A percentile compares a stretch with the other conserved stretches of the same genome.
Conservation (phyloP, 2,888 invertebrate species). For the Erannis defoliaria region DNA sequence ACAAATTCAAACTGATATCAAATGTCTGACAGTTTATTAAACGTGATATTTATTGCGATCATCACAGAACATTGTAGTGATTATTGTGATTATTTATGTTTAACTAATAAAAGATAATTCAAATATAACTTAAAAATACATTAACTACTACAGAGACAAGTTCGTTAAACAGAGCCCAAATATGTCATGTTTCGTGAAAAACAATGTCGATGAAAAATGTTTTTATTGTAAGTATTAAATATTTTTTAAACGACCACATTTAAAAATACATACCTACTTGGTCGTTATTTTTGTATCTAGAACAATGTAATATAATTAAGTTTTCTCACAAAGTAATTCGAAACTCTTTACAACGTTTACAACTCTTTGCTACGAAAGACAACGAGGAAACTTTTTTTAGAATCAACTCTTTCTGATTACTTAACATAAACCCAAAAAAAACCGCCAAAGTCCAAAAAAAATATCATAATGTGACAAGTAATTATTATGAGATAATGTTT, state of each 20-base stretch:
- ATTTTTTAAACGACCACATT: too few relatives aligned
- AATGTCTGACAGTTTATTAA: constrained; percentile 40
- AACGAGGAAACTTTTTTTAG: not conserved
- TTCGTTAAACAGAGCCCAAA: not conserved
- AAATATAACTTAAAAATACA: not conserved
- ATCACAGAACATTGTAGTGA: constrained; percentile 1
- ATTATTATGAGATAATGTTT: constrained; percentile 63
- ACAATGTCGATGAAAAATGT: not conserved
- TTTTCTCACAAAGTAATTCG: too few relatives aligned
- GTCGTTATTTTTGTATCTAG: too few relatives aligned
- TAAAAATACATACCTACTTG: too few relatives aligned
- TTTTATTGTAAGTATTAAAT: too few relatives aligned
- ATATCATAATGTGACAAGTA: constrained; percentile 44
- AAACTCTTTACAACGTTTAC: too few relatives aligned
- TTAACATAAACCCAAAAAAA: not conserved
- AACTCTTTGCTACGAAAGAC: too few relatives aligned
- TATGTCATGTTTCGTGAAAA: too few relatives aligned
- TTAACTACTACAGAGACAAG: not conserved
- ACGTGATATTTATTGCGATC: constrained; percentile 36
- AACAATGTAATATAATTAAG: too few relatives aligned
- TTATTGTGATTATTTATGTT: constrained; percentile 4
- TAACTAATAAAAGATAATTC: not conserved
- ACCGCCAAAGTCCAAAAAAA: constrained; percentile 1
- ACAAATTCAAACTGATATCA: constrained; percentile 50
- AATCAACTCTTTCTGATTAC: not conserved